Evolutionary conservation across 2,888 invertebrate species (phyloP).

Genomic region (Limnephilus auricula): DNA sequence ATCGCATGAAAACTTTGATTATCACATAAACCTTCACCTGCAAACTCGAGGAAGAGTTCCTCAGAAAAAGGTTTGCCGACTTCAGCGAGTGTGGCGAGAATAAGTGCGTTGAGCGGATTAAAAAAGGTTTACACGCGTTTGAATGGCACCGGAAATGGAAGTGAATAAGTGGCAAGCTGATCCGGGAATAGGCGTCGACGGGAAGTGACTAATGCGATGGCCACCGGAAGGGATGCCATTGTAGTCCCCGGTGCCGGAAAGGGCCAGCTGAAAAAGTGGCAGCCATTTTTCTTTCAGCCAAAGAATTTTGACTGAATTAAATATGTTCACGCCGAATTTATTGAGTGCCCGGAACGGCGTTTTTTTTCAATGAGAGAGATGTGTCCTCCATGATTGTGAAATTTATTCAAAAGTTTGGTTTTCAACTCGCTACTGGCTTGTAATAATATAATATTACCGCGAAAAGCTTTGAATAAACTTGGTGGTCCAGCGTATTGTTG

Average conservation of each 20-base stretch:
- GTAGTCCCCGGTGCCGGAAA: slow-evolving; percentile 44
- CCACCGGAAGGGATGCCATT: slow-evolving; percentile 47
- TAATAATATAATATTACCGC: too few species aligned
- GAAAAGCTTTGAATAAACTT: background rate
- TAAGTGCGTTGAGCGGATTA: slow-evolving; percentile 33
- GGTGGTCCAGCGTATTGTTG: background rate
- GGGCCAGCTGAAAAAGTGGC: slow-evolving; percentile 34
- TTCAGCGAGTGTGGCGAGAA: background rate
- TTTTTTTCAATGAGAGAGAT: background rate
- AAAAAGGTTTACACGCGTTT: slow-evolving; percentile 47
- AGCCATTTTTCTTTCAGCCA: slow-evolving; percentile 29
- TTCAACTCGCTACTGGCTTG: background rate
- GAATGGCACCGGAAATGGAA: slow-evolving; percentile 38
- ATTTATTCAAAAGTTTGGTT: background rate
- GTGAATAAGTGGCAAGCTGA: slow-evolving; percentile 49
- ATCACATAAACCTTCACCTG: background rate
- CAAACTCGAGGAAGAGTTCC: background rate
- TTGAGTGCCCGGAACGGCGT: background rate
- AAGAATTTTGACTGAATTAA: slow-evolving; percentile 39
- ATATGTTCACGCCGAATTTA: slow-evolving; percentile 26
- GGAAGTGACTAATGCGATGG: slow-evolving; percentile 46
- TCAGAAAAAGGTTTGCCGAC: background rate
- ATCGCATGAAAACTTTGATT: background rate
- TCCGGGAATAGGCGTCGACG: slow-evolving; percentile 47
- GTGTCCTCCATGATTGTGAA: background rate